These are phyloP conservation scores for Drosophila robusta DNA, from an alignment of 2,888 invertebrate species.

Conservation along the genomic window DNA sequence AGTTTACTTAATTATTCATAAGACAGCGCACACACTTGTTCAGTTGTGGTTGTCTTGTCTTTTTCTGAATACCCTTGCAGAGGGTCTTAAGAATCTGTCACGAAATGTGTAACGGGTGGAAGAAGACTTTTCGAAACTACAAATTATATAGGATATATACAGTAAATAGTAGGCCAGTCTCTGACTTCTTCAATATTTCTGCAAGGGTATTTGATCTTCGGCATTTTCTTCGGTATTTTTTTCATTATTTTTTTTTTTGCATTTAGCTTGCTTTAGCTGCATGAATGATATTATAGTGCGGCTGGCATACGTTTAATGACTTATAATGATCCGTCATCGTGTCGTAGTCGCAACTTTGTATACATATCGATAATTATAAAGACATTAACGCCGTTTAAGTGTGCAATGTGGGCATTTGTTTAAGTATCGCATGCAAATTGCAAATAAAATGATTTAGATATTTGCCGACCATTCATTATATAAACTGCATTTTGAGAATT, in stretches of 20 bases:
- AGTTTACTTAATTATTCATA: slow-evolving; percentile 48
- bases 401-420: slow-evolving; percentile 20
- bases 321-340: slow-evolving; percentile 39
- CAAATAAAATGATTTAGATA: slow-evolving; percentile 27
- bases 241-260: not conserved
- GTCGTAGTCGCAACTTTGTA: slow-evolving; percentile 37
- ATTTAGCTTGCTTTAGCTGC: slow-evolving; percentile 14
- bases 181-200: not conserved
- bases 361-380: slow-evolving; percentile 65
- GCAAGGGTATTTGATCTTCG: not conserved
- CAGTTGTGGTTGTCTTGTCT: not conserved
- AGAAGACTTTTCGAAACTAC: not conserved
- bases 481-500: not conserved
- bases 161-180: too few species aligned
- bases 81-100: not conserved
- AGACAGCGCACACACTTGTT: slow-evolving; percentile 14
- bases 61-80: not conserved
- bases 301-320: slow-evolving; percentile 40
- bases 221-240: not conserved
- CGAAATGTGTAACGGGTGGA: not conserved
- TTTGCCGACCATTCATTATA: not conserved
- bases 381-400: slow-evolving; percentile 57
- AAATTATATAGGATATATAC: too few species aligned
- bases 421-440: slow-evolving; percentile 19
- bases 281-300: slow-evolving; percentile 35